Evolutionary conservation across 2,888 invertebrate genomes (phyloP).

Genomic region (Campopleginae sp.): DNA sequence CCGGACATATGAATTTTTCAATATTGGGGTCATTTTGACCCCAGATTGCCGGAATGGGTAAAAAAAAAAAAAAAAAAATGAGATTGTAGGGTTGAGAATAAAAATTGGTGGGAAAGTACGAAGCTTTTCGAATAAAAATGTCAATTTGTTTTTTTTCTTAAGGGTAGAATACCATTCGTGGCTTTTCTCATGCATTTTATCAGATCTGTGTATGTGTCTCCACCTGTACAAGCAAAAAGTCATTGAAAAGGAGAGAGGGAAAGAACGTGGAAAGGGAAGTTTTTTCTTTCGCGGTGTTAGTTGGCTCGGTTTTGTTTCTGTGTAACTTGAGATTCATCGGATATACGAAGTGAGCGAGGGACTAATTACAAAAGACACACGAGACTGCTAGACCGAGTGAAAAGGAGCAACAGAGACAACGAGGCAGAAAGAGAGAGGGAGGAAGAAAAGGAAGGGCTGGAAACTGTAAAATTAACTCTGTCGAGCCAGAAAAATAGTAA

Average conservation of each 20-base stretch:
- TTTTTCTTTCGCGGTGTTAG: constrained; percentile 16
- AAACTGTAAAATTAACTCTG: constrained; percentile 52
- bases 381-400: constrained; percentile 48
- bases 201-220: neutral
- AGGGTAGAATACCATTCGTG: constrained; percentile 33
- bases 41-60: too few species aligned
- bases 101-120: constrained; percentile 1
- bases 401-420: neutral
- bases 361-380: constrained; percentile 58
- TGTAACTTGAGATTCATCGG: constrained; percentile 47
- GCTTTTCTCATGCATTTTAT: constrained; percentile 30
- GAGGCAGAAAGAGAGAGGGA: neutral
- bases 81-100: neutral
- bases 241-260: neutral
- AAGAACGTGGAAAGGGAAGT: constrained; percentile 27
- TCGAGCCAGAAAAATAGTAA: constrained; percentile 1
- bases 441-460: neutral
- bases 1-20: too few species aligned
- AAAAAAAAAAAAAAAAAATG: neutral
- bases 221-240: neutral
- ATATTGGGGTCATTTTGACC: too few species aligned
- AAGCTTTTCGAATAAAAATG: constrained; percentile 47
- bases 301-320: constrained; percentile 34
- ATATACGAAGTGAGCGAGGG: constrained; percentile 22
- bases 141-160: constrained; percentile 2